Evolutionary conservation across 2,888 invertebrate species (phyloP), one percentile per base, ranked within the genome.

Genomic region (Heteromurus nitidus): DNA sequence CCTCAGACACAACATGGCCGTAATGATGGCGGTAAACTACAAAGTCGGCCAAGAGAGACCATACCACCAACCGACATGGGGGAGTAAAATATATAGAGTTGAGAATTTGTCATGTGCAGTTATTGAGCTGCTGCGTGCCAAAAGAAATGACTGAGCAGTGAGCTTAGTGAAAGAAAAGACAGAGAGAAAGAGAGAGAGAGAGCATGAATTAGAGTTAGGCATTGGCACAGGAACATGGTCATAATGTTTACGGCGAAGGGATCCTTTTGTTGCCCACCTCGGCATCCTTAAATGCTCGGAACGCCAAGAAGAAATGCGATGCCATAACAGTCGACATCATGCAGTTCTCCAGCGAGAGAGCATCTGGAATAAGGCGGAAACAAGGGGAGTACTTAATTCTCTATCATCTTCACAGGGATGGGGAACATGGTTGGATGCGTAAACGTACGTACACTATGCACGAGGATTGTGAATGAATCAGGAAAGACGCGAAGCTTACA

Each of bases 81-180:
- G 50, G 42, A 68, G 62, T 82, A 53, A 73, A 82, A 79, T 73
- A 47, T n/a, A 47, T 47, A 13, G 16, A 47, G 64, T 64, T 22
- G 42, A 2, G 30, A 20, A 20, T 20, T 76, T 24, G 58, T 28
- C 44, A 68, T 42, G 30, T 55, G 69, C 53, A 50, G 65, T 65
- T n/a, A n/a, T 24, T 75, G 74, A 50, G 26, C 26, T 50, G 50
- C 47, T 16, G 3, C 47, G 47, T 60, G 60, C 31, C 60, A 31
- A 47, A 5, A n/a, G n/a, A 16, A 47, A 3, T 16, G 47, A 47
- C 11, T 47, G n/a, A n/a, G n/a, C n/a, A n/a, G n/a, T n/a, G n/a
- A n/a, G n/a, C n/a, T n/a, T n/a, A n/a, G n/a, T n/a, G n/a, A n/a
- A n/a, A n/a, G n/a, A n/a, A n/a, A 7, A 9, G 36, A 7, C 7